Conservation (phyloP, 1,140 invertebrate species). For the Drosophila tani region DNA sequence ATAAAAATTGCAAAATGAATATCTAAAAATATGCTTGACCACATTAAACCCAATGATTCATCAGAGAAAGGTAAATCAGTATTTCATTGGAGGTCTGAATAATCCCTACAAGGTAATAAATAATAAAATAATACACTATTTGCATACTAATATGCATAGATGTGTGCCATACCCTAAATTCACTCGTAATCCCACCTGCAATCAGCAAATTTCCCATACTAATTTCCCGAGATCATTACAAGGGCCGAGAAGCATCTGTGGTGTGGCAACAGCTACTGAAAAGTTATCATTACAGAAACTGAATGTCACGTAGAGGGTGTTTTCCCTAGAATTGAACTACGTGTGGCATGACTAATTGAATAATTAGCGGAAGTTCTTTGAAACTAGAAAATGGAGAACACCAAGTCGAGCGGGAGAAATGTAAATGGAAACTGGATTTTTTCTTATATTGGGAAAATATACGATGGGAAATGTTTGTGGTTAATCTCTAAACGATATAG, state of each 20-base stretch:
- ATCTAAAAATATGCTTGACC: not conserved
- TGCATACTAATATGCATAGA: slow-evolving; percentile 19
- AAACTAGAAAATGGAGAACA: slow-evolving; percentile 11
- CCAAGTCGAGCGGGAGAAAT: not conserved
- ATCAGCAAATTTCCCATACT: slow-evolving; percentile 18
- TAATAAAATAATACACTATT: slow-evolving; percentile 10
- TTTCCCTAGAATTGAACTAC: slow-evolving; percentile 25
- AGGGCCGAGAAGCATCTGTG: slow-evolving; percentile 1
- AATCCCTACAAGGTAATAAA: not conserved
- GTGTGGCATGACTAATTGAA: slow-evolving; percentile 42
- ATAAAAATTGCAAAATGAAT: not conserved
- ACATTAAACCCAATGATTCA: not conserved
- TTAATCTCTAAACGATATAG: no score
- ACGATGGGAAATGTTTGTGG: not conserved
- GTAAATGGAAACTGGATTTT: slow-evolving; percentile 1
- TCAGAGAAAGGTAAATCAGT: not conserved
- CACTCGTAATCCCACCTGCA: not conserved
- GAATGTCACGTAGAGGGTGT: slow-evolving; percentile 29
- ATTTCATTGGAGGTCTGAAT: not conserved
- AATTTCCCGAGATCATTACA: slow-evolving; percentile 11
- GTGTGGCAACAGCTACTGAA: not conserved
- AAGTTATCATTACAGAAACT: slow-evolving; percentile 7
- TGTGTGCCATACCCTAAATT: slow-evolving; percentile 14
- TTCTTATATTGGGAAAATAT: not conserved
- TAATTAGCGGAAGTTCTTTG: slow-evolving; percentile 42